These are phyloP conservation scores for Thunnus thynnus DNA, from an alignment of 2,113 vertebrate genomes.

Conservation along the genomic window DNA sequence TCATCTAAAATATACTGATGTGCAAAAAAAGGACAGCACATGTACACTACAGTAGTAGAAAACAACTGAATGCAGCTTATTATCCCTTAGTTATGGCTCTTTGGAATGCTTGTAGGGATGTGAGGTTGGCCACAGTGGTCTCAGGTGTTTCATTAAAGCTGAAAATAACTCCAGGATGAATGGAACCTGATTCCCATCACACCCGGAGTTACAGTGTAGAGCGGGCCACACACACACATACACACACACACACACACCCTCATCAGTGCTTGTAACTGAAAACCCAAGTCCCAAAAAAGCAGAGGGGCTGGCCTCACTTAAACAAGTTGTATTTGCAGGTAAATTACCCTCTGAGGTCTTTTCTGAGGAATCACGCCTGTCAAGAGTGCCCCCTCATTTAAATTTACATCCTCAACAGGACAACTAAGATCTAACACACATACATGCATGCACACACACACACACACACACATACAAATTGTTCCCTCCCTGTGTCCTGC, in stretches of 20 bases:
- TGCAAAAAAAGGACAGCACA: background rate
- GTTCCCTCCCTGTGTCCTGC: slow-evolving; percentile 34
- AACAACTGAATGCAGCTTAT: slow-evolving; percentile 13
- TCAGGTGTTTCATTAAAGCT: slow-evolving; percentile 69
- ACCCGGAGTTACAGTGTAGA: slow-evolving; percentile 3
- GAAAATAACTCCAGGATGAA: slow-evolving; percentile 48
- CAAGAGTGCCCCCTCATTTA: slow-evolving; percentile 27
- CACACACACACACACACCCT: background rate
- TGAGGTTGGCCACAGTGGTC: slow-evolving; percentile 35
- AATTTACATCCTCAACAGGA: slow-evolving; percentile 31
- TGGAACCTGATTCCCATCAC: slow-evolving; percentile 28
- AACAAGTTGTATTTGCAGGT: slow-evolving; percentile 36
- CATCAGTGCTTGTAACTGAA: slow-evolving; percentile 14
- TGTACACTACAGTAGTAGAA: background rate
- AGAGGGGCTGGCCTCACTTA: slow-evolving; percentile 30
- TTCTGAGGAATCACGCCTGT: slow-evolving; percentile 26
- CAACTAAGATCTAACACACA: slow-evolving; percentile 3
- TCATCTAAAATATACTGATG: background rate
- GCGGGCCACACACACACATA: background rate
- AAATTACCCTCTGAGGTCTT: slow-evolving; percentile 45
- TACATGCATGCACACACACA: slow-evolving; percentile 31
- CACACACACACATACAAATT: slow-evolving; percentile 32
- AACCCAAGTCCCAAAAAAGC: slow-evolving; percentile 12
- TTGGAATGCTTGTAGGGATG: slow-evolving; percentile 16
- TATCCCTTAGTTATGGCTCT: slow-evolving; percentile 30